Evolutionary conservation across 2,888 invertebrate species (phyloP).

Genomic region (Periphyllus acericola): DNA sequence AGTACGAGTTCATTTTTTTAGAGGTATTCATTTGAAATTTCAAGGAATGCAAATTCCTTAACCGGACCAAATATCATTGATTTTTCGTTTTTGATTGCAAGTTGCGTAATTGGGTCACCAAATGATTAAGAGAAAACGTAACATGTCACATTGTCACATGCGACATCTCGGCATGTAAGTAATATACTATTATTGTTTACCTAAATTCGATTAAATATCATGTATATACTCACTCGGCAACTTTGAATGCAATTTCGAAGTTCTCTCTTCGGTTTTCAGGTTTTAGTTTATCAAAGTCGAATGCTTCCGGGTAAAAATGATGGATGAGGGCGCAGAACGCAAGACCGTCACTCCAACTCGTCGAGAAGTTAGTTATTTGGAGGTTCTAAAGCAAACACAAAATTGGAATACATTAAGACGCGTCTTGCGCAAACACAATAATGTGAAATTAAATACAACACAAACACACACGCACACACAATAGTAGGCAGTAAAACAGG

Average conservation of each 20-base stretch:
- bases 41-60: no score
- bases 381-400: slow-evolving; percentile 78
- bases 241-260: slow-evolving; percentile 96
- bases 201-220: neutral
- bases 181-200: no score
- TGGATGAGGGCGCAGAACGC: slow-evolving; percentile 99
- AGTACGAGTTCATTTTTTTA: no score
- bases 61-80: no score
- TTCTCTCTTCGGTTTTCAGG: slow-evolving; percentile 92
- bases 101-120: no score
- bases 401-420: slow-evolving; percentile 52
- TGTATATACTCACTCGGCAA: slow-evolving; percentile 88
- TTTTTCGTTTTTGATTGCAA: no score
- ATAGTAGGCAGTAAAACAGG: neutral
- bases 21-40: no score
- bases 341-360: slow-evolving; percentile 98
- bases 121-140: no score
- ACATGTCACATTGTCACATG: no score
- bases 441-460: neutral
- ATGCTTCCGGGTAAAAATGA: slow-evolving; percentile 96
- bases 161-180: no score
- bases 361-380: slow-evolving; percentile 97
- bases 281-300: slow-evolving; percentile 90
- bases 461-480: neutral
- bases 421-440: neutral